Conservation (phyloP, 1,140 invertebrate genomes). For the Conus betulinus region DNA sequence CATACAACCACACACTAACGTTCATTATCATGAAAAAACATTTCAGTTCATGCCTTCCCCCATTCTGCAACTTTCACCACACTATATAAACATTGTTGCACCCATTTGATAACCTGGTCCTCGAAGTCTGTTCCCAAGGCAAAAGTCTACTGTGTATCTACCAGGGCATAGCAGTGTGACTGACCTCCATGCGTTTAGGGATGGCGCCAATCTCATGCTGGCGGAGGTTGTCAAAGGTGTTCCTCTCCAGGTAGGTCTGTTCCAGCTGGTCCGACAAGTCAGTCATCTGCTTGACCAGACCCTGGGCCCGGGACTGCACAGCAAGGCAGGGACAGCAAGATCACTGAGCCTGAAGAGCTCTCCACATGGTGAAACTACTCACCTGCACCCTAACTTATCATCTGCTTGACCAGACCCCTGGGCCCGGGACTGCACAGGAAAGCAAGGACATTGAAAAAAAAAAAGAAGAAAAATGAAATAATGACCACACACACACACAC, state of each 20-base stretch:
- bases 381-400: slow-evolving; percentile 71
- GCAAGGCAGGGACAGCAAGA: background rate
- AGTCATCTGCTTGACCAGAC: slow-evolving; percentile 91
- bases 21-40: too few relatives aligned
- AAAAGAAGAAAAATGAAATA: too few relatives aligned
- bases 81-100: too few relatives aligned
- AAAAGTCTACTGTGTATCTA: too few relatives aligned
- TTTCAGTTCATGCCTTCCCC: too few relatives aligned
- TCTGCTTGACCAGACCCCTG: slow-evolving; percentile 90
- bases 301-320: slow-evolving; percentile 84
- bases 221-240: slow-evolving; percentile 93
- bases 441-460: background rate
- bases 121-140: too few relatives aligned
- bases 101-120: too few relatives aligned
- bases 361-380: too few relatives aligned
- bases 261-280: slow-evolving; percentile 94
- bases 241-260: slow-evolving; percentile 90
- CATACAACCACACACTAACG: too few relatives aligned
- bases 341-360: background rate
- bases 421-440: slow-evolving; percentile 80
- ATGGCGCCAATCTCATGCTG: slow-evolving; percentile 94
- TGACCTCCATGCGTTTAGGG: slow-evolving; percentile 89
- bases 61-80: too few relatives aligned
- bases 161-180: background rate
- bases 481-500: too few relatives aligned